These are phyloP conservation scores for Bimastos eiseni DNA, from an alignment of 2,888 invertebrate species.

Conservation along the genomic window DNA sequence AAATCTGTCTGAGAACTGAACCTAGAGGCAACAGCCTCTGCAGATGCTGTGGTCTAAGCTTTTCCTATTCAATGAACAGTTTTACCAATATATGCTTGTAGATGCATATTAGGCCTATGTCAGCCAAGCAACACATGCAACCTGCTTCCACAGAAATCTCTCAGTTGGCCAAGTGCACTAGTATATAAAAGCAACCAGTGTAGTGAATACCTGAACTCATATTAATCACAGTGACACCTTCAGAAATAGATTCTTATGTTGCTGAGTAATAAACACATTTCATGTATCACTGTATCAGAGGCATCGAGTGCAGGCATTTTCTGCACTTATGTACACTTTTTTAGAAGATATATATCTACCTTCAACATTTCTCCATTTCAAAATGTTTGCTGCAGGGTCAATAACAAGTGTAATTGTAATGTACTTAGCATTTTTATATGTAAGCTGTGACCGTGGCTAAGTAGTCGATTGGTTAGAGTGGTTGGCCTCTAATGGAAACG, in stretches of 20 bases:
- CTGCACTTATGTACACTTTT: background rate
- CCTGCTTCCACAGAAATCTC: background rate
- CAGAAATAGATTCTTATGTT: background rate
- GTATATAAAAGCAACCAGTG: background rate
- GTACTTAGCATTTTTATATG: background rate
- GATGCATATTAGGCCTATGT: background rate
- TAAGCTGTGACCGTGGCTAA: no score
- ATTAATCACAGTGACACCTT: background rate
- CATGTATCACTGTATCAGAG: background rate
- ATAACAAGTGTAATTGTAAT: background rate
- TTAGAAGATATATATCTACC: background rate
- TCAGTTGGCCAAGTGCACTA: background rate
- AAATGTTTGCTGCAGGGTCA: background rate
- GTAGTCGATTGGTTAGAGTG: no score
- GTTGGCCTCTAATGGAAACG: no score
- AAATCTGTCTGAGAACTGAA: background rate
- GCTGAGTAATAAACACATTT: background rate
- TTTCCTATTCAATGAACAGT: background rate
- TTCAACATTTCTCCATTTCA: background rate
- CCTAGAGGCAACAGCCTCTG: background rate
- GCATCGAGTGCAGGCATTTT: background rate
- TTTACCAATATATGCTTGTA: background rate
- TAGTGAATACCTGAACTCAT: background rate
- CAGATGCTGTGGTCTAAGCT: background rate
- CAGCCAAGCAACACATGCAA: background rate